Evolutionary conservation across 2,113 vertebrate species (phyloP).

Genomic region (Ctenodactylus gundi): DNA sequence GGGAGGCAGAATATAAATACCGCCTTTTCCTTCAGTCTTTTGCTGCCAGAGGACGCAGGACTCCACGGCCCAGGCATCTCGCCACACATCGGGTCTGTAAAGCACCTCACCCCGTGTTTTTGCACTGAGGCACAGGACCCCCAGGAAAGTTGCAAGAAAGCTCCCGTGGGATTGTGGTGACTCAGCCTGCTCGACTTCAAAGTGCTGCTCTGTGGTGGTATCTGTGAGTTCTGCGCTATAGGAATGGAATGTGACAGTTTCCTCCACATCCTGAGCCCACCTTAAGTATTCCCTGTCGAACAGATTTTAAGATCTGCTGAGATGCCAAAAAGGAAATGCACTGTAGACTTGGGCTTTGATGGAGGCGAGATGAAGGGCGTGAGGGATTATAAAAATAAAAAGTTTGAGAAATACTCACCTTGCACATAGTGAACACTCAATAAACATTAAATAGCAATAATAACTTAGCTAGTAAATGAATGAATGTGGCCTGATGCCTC

Average conservation of each 20-base stretch:
- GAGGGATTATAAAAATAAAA: slow-evolving; percentile 73
- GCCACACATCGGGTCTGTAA: neutral
- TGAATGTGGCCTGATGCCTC: slow-evolving; percentile 46
- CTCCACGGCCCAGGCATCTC: neutral
- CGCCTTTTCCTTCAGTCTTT: neutral
- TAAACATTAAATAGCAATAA: slow-evolving; percentile 75
- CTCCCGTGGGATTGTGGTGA: neutral
- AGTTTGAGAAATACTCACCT: slow-evolving; percentile 72
- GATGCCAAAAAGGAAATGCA: slow-evolving; percentile 79
- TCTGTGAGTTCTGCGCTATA: slow-evolving; percentile 57
- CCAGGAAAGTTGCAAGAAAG: neutral
- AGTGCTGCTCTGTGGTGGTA: slow-evolving; percentile 51
- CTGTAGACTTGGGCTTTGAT: slow-evolving; percentile 71
- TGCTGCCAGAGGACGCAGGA: neutral
- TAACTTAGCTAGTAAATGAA: slow-evolving; percentile 55
- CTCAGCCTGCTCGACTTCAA: slow-evolving; percentile 62
- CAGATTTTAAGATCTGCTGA: slow-evolving; percentile 75
- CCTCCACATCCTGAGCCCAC: slow-evolving; percentile 73
- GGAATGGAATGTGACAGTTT: slow-evolving; percentile 76
- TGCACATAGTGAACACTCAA: slow-evolving; percentile 74
- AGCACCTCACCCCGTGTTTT: neutral
- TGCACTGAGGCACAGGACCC: neutral
- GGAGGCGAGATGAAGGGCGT: slow-evolving; percentile 70
- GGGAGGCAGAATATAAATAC: neutral
- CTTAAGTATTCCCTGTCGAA: slow-evolving; percentile 70